Conservation (phyloP, 2,113 vertebrate genomes). For the Lethenteron reissneri region DNA sequence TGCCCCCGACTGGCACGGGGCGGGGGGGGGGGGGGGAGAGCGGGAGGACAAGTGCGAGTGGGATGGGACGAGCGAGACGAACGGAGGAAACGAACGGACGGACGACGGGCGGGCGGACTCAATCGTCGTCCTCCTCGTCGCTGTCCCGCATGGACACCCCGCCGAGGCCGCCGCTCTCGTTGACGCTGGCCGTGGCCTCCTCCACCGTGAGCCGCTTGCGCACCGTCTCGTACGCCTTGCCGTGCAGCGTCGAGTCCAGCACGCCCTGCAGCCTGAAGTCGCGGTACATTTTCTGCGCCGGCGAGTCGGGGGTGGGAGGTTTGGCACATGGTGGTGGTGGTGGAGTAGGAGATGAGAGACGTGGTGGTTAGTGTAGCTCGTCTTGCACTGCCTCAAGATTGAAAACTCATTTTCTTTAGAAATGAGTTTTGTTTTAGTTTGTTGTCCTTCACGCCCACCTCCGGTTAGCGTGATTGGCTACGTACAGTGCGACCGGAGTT, state of each 20-base stretch:
- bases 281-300: conserved; percentile 60
- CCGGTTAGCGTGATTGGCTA: no score
- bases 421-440: no score
- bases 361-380: neutral
- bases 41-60: no score
- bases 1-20: no score
- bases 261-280: conserved; percentile 85
- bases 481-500: no score
- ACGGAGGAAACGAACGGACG: no score
- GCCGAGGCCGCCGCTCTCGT: conserved; percentile 47
- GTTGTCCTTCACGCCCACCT: no score
- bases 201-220: conserved; percentile 64
- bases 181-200: conserved; percentile 55
- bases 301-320: neutral
- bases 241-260: conserved; percentile 55
- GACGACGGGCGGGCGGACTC: no score
- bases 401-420: no score
- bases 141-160: conserved; percentile 89
- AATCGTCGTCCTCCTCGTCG: conserved; percentile 31
- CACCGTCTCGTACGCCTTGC: conserved; percentile 61
- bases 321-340: neutral
- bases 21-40: no score
- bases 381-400: no score
- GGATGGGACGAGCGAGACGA: no score
- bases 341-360: neutral